Base-by-base conservation (phyloP, 23 tunicate genomes). In the Ascidia mentula region DNA sequence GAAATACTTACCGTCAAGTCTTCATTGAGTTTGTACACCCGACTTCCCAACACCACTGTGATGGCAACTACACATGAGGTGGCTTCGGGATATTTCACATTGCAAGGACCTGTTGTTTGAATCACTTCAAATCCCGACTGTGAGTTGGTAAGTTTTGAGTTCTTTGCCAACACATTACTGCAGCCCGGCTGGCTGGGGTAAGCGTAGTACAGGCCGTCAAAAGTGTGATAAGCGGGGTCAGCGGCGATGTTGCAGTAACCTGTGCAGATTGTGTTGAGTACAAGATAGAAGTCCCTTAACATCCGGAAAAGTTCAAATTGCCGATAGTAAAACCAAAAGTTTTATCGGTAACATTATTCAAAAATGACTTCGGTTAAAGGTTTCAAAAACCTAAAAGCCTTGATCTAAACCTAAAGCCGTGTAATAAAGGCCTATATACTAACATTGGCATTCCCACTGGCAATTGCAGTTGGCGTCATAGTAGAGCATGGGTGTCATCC, bases 391-490 rank as follows among this genome's bases (percentile, higher is more conserved):
- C n/a, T n/a, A n/a, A n/a, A n/a, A n/a, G n/a, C n/a, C n/a, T n/a
- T n/a, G n/a, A n/a, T n/a, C n/a, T n/a, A n/a, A n/a, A n/a, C n/a
- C n/a, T n/a, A n/a, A n/a, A n/a, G n/a, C n/a, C n/a, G n/a, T n/a
- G n/a, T n/a, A n/a, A n/a, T n/a, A n/a, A n/a, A n/a, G n/a, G n/a
- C n/a, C n/a, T n/a, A n/a, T 42, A 53, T 17, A 79, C 87, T 82
- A 69, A 88, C 92, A 88, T 76, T 76, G 92, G 37, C 92, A 88
- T 70, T 88, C 87, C 92, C 92, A 88, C 59, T 88, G 92, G 69
- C 92, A 88, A 31, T 82, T 76, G 72, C 92, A 88, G 37, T 70
- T 65, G 4, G 36, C 72, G 59, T 88, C 92, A 35, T 45, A 45
- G 69, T 82, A 59, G 26, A 88, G 83, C 32, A 76, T 82, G 4